These are phyloP conservation scores for Ceyx margarethae DNA, from an alignment of 2,113 vertebrate species.

Conservation along the genomic window DNA sequence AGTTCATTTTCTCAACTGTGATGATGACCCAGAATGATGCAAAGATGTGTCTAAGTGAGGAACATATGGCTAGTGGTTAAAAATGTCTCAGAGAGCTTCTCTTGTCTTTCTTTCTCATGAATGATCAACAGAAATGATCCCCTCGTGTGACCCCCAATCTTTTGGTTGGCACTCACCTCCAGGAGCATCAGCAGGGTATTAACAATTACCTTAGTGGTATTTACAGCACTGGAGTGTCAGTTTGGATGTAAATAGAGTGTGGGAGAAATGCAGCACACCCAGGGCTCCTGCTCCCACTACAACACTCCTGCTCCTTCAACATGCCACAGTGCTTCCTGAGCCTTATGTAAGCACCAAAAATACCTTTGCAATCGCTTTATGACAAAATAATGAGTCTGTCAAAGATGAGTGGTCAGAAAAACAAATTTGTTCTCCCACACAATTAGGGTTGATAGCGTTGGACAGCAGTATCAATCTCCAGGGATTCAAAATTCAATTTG, in stretches of 20 bases:
- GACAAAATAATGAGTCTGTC: slow-evolving; percentile 70
- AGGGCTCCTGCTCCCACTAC: slow-evolving; percentile 6
- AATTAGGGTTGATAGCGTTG: slow-evolving; percentile 47
- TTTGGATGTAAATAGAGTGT: slow-evolving; percentile 54
- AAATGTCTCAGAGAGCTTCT: slow-evolving; percentile 43
- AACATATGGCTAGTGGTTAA: slow-evolving; percentile 56
- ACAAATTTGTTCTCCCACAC: slow-evolving; percentile 58
- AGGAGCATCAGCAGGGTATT: slow-evolving; percentile 20
- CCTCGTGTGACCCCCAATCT: slow-evolving; percentile 33
- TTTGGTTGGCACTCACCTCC: slow-evolving; percentile 22
- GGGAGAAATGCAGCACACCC: not conserved
- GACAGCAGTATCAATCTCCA: slow-evolving; percentile 53
- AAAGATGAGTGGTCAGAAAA: slow-evolving; percentile 60
- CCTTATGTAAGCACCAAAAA: slow-evolving; percentile 56
- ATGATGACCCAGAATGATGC: slow-evolving; percentile 59
- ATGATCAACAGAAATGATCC: slow-evolving; percentile 21
- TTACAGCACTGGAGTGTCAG: slow-evolving; percentile 58
- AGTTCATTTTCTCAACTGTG: slow-evolving; percentile 65
- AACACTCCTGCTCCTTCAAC: not conserved
- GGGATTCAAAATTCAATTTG: slow-evolving; percentile 45
- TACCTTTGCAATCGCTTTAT: slow-evolving; percentile 29
- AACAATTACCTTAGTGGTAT: slow-evolving; percentile 53
- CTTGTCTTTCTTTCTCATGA: slow-evolving; percentile 8
- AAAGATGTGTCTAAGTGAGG: slow-evolving; percentile 48
- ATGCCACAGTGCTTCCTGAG: not conserved